These are phyloP conservation scores for Amiota minor DNA, from an alignment of 2,888 invertebrate genomes.

Conservation along the genomic window DNA sequence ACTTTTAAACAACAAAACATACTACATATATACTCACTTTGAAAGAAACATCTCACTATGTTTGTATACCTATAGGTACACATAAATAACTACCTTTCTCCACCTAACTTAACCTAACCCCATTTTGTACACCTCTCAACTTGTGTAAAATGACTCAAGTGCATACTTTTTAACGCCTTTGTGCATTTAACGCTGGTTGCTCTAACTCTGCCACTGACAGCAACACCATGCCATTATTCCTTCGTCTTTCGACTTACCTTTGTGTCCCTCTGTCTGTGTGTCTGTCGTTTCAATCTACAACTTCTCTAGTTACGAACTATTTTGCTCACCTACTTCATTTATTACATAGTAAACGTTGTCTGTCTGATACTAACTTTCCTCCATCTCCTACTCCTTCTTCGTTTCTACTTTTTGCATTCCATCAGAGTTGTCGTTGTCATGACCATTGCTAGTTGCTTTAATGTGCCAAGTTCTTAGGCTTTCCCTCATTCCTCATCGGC, in stretches of 20 bases:
- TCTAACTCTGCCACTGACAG: slow-evolving; percentile 9
- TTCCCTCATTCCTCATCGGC: neutral
- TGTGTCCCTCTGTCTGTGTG: neutral
- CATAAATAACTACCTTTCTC: neutral
- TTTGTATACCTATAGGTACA: neutral
- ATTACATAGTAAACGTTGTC: neutral
- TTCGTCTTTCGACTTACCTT: neutral
- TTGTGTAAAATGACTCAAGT: slow-evolving; percentile 35
- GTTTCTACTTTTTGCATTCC: too few relatives aligned
- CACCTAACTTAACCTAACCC: neutral
- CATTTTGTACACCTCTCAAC: slow-evolving; percentile 1
- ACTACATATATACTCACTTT: too few relatives aligned
- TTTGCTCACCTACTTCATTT: slow-evolving; percentile 23
- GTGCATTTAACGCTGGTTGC: slow-evolving; percentile 29
- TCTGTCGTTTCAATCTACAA: neutral
- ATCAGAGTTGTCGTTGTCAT: neutral
- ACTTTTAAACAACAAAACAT: neutral
- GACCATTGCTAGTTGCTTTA: neutral
- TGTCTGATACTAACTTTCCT: neutral
- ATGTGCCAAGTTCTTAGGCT: slow-evolving; percentile 16
- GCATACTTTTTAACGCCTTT: slow-evolving; percentile 37
- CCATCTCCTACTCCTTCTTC: too few relatives aligned
- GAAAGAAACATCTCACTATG: too few relatives aligned
- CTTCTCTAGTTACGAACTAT: slow-evolving; percentile 16
- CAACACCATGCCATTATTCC: neutral